Conservation (phyloP, 2,113 vertebrate species). For the Merops nubicus region DNA sequence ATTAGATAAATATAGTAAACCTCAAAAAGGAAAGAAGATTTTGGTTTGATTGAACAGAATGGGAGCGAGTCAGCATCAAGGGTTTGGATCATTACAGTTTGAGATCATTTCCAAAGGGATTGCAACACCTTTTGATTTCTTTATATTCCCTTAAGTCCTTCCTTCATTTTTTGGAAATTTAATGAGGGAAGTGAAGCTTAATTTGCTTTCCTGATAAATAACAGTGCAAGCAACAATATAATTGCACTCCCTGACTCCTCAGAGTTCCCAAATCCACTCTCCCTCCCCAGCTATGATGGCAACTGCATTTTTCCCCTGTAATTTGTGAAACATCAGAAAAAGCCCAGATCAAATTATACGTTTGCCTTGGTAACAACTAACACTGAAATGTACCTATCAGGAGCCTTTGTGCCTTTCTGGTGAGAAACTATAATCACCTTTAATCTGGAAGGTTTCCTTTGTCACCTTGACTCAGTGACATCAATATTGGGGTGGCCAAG, state of each 20-base stretch:
- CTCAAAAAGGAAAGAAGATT: neutral
- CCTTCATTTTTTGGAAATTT: neutral
- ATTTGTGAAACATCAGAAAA: neutral
- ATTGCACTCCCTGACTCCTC: neutral
- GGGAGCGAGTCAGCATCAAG: neutral
- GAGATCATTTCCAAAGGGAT: slow-evolving; percentile 5
- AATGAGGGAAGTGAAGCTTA: neutral
- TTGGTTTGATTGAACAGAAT: neutral
- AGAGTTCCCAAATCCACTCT: neutral
- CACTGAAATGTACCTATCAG: neutral
- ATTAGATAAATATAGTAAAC: neutral
- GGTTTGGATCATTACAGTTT: neutral
- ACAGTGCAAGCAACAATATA: neutral
- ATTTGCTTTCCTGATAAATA: slow-evolving; percentile 26
- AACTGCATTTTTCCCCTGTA: neutral
- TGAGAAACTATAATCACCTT: neutral
- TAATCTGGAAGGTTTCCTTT: neutral
- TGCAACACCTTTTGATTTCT: neutral
- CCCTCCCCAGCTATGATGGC: neutral
- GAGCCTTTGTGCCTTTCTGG: neutral
- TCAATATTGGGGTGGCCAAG: neutral
- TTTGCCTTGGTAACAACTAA: neutral
- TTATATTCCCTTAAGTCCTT: slow-evolving; percentile 1
- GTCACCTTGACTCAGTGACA: neutral
- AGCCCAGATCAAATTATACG: neutral